phyloP scores from a whole-genome alignment of 2,888 invertebrate genomes.

The Anarsia innoxiella region DNA sequence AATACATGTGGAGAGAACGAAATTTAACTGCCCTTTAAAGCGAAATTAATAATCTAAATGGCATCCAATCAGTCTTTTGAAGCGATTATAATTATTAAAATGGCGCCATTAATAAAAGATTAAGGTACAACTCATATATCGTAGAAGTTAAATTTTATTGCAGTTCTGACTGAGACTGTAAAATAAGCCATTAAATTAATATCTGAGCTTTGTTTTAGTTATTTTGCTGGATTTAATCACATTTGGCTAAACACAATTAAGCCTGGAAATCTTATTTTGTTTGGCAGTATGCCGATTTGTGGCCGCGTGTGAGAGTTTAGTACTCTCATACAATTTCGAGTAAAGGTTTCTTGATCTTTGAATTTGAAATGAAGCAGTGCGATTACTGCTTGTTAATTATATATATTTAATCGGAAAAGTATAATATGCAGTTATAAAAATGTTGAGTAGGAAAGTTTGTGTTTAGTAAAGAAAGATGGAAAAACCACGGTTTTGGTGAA shows the following conservation, averaged over 20 bases:
- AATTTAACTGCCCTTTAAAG: too few relatives aligned
- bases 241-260: conserved; percentile 24
- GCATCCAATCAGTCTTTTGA: too few relatives aligned
- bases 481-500: too few relatives aligned
- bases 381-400: too few relatives aligned
- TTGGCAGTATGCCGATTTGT: conserved; percentile 30
- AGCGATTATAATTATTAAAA: not conserved
- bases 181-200: conserved; percentile 2
- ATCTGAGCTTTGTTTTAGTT: not conserved
- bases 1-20: too few relatives aligned
- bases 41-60: too few relatives aligned
- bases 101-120: not conserved
- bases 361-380: too few relatives aligned
- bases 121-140: not conserved
- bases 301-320: not conserved
- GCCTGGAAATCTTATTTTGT: conserved; percentile 28
- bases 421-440: too few relatives aligned
- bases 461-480: too few relatives aligned
- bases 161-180: not conserved
- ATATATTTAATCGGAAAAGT: too few relatives aligned
- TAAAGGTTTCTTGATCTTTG: not conserved
- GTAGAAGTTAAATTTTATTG: conserved; percentile 1
- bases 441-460: too few relatives aligned
- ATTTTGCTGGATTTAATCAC: conserved; percentile 4
- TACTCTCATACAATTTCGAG: not conserved